phyloP scores from a whole-genome alignment of 2,797 vertebrate species.

The Vultur gryphus region DNA sequence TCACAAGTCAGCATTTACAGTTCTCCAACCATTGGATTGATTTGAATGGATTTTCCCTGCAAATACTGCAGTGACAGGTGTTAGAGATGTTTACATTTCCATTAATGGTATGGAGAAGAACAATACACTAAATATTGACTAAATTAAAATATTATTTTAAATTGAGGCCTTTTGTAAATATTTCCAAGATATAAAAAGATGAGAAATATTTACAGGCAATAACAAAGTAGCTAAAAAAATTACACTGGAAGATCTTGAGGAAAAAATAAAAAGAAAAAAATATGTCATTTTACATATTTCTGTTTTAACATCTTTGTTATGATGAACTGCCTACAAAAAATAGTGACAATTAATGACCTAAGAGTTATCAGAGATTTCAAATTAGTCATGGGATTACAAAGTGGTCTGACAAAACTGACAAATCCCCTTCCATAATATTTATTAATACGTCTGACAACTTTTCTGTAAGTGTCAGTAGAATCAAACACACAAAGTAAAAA shows the following conservation, averaged over 20 bases:
- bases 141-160: background rate
- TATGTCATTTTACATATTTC: background rate
- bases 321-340: background rate
- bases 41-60: background rate
- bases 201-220: background rate
- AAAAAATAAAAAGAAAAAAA: background rate
- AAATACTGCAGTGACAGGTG: background rate
- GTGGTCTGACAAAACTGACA: background rate
- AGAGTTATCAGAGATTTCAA: background rate
- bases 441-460: background rate
- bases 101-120: background rate
- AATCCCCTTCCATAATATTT: background rate
- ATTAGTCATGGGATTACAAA: background rate
- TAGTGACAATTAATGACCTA: background rate
- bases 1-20: background rate
- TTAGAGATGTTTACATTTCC: background rate
- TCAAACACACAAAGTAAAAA: background rate
- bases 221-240: background rate
- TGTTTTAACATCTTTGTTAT: background rate
- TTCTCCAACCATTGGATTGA: background rate
- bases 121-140: background rate
- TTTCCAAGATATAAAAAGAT: background rate
- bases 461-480: background rate
- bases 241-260: background rate
- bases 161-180: background rate